Evolutionary conservation across 2,888 invertebrate species (phyloP).

Genomic region (Nephrotoma appendiculata): DNA sequence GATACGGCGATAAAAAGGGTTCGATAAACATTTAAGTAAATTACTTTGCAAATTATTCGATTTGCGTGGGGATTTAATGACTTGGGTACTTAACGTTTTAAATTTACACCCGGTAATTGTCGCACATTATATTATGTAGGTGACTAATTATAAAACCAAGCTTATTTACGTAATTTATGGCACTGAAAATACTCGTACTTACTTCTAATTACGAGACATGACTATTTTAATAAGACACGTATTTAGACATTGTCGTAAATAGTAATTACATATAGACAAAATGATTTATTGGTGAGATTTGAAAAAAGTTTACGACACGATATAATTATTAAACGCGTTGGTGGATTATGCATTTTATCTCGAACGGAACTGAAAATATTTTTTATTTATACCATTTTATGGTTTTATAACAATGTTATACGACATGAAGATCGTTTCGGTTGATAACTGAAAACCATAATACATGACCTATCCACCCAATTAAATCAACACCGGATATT

Average conservation of each 20-base stretch:
- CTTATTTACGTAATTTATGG: no score
- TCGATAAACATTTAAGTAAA: neutral
- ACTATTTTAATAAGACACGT: no score
- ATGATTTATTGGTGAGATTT: neutral
- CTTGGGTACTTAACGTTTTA: neutral
- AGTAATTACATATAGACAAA: neutral
- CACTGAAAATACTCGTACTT: no score
- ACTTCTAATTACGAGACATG: no score
- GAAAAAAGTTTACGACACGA: neutral
- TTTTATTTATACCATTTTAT: neutral
- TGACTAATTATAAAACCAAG: no score
- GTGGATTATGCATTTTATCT: neutral
- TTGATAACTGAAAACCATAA: neutral
- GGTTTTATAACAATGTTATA: neutral
- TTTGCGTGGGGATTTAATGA: neutral
- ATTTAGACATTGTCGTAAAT: neutral
- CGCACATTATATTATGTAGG: no score
- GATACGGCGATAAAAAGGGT: neutral
- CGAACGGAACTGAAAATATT: neutral
- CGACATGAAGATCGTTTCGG: neutral
- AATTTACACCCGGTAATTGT: no score
- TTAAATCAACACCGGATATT: neutral
- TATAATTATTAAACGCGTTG: neutral
- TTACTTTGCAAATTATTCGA: no score
- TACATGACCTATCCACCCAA: neutral